Evolutionary conservation across 2,113 vertebrate genomes (phyloP), one percentile per base, ranked within the genome.

Genomic region (Uria lomvia): DNA sequence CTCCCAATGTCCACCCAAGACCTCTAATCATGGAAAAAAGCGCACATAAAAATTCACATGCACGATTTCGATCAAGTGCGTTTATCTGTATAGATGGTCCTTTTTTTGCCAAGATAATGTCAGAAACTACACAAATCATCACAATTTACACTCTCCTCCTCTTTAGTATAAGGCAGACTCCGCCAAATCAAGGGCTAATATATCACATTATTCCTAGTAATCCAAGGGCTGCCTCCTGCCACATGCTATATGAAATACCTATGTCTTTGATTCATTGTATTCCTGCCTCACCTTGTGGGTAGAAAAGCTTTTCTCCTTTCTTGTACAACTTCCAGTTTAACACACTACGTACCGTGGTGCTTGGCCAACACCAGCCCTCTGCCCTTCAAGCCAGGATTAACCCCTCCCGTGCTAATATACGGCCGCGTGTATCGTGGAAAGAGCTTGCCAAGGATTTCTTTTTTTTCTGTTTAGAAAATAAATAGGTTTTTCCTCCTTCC

Each of bases 161-260:
- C 97, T 97, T 97, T 91, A 96, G 97, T 95, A 79, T 73, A 82
- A 97, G 90, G 94, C 91, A 97, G 94, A 76, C 74, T 97, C 91
- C 8, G 87, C 91, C 94, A 97, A 97, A 97, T 96, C 94, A 93
- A 96, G 97, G 94, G 94, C 95, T 97, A 96, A 97, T 97, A 97
- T 94, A 97, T 97, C 96, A 97, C 94, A 97, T 96, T 95, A 96
- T 95, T 97, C 91, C 96, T 95, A 96, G 96, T 82, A 96, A 97
- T 95, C 94, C 92, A 91, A 95, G 89, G 91, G 95, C 97, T 97
- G 97, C 97, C 97, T 97, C 94, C 96, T 97, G 95, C 91, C 97
- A 97, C 93, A 72, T 82, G 91, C 92, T 96, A 90, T 97, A 97
- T 97, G 96, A 97, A 97, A 97, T 96, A 97, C 95, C 96, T 97